Conservation (phyloP, 2,797 vertebrate species). For the Prunella strophiata region DNA sequence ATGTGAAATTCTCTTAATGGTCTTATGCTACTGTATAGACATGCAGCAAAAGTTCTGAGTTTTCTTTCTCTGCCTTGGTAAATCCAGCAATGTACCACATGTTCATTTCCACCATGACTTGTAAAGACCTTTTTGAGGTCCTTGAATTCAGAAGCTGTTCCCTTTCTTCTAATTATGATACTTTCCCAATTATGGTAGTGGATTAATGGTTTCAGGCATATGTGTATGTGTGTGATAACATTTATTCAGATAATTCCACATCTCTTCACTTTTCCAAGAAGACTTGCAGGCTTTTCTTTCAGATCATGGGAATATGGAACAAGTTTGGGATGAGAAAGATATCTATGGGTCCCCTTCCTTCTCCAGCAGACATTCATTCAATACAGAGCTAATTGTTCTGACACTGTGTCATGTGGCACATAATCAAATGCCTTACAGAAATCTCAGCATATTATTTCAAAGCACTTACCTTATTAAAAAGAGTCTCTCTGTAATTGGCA, state of each 20-base stretch:
- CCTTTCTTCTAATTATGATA: neutral
- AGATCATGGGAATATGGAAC: neutral
- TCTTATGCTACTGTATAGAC: neutral
- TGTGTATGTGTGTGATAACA: neutral
- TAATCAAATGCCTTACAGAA: conserved; percentile 1
- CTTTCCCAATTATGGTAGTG: neutral
- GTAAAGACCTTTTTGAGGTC: neutral
- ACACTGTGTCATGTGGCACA: neutral
- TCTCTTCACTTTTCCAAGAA: neutral
- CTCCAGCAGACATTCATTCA: neutral
- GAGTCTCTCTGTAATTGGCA: neutral
- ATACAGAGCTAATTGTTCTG: neutral
- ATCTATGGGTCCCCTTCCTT: neutral
- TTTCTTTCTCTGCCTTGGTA: neutral
- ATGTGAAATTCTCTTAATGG: neutral
- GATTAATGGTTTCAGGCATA: neutral
- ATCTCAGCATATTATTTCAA: conserved; percentile 6
- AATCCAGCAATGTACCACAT: neutral
- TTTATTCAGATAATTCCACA: neutral
- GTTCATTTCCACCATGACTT: neutral
- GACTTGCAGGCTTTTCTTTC: neutral
- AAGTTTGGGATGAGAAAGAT: neutral
- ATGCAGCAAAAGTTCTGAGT: neutral
- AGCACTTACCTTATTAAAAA: neutral
- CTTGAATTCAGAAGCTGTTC: neutral